Percentiles rank a stretch among this genome's conserved stretches.
These are phyloP conservation scores for Rallus crepitans DNA, from an alignment of 2,797 vertebrate genomes.

Conservation along the genomic window DNA sequence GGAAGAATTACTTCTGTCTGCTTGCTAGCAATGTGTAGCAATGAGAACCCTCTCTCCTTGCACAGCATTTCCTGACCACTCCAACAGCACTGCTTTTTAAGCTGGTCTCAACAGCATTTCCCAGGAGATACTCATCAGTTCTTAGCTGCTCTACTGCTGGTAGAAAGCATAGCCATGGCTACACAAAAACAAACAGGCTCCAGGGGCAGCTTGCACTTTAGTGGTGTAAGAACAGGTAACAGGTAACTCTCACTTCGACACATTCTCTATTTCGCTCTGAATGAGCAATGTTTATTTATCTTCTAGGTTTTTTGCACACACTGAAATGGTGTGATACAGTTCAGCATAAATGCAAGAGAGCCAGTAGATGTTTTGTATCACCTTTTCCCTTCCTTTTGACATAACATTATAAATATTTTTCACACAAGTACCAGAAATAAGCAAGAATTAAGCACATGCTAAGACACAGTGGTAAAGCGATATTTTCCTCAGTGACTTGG, in stretches of 20 bases:
- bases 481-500: neutral
- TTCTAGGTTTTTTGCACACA: neutral
- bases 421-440: neutral
- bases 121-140: neutral
- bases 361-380: neutral
- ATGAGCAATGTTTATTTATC: neutral
- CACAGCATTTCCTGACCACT: neutral
- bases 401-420: neutral
- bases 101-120: neutral
- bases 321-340: neutral
- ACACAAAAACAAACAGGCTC: neutral
- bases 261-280: neutral
- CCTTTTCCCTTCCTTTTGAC: neutral
- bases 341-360: neutral
- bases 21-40: neutral
- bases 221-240: neutral
- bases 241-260: neutral
- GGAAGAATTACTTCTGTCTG: neutral
- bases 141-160: neutral
- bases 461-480: neutral
- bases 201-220: neutral
- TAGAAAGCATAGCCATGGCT: neutral
- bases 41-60: neutral
- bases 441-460: neutral
- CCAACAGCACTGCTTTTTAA: neutral